These are phyloP conservation scores for Drosophila leonis DNA, from an alignment of 2,888 invertebrate genomes.

Conservation along the genomic window DNA sequence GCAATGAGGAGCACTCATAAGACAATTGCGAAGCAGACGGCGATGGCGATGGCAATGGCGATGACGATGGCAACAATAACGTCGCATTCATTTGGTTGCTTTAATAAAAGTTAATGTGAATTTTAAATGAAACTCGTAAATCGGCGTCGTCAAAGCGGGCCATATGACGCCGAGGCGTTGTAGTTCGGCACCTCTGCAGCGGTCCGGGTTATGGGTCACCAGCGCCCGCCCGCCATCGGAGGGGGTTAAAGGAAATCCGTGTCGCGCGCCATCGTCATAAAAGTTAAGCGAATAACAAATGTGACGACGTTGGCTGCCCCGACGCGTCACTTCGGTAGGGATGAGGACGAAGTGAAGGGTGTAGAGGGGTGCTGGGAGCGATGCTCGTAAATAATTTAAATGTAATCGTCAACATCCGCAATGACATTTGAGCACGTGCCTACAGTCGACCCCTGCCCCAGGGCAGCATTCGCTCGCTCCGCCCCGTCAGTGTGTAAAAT, in stretches of 20 bases:
- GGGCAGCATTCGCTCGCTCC: slow-evolving; percentile 15
- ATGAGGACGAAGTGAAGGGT: neutral
- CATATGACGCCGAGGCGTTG: slow-evolving; percentile 39
- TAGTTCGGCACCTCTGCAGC: slow-evolving; percentile 46
- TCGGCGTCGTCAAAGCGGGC: slow-evolving; percentile 62
- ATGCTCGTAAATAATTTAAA: slow-evolving; percentile 80
- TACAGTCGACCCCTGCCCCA: slow-evolving; percentile 46
- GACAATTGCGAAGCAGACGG: slow-evolving; percentile 52
- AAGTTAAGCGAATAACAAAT: slow-evolving; percentile 81
- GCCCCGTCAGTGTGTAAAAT: slow-evolving; percentile 52
- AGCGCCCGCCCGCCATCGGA: slow-evolving; percentile 5
- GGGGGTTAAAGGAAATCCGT: slow-evolving; percentile 67
- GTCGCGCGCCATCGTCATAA: slow-evolving; percentile 70
- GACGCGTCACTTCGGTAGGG: slow-evolving; percentile 28
- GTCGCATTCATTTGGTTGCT: slow-evolving; percentile 66
- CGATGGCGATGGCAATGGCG: slow-evolving; percentile 6
- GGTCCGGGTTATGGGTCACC: slow-evolving; percentile 18
- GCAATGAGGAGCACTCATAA: slow-evolving; percentile 41
- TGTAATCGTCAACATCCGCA: slow-evolving; percentile 82
- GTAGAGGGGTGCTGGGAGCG: neutral
- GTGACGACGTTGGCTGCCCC: slow-evolving; percentile 51
- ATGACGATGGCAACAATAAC: slow-evolving; percentile 44
- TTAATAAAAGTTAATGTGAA: slow-evolving; percentile 76
- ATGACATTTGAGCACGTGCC: slow-evolving; percentile 80
- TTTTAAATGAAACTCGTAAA: slow-evolving; percentile 73